phyloP scores from a whole-genome alignment of 2,797 vertebrate species.

The Melopsittacus undulatus region DNA sequence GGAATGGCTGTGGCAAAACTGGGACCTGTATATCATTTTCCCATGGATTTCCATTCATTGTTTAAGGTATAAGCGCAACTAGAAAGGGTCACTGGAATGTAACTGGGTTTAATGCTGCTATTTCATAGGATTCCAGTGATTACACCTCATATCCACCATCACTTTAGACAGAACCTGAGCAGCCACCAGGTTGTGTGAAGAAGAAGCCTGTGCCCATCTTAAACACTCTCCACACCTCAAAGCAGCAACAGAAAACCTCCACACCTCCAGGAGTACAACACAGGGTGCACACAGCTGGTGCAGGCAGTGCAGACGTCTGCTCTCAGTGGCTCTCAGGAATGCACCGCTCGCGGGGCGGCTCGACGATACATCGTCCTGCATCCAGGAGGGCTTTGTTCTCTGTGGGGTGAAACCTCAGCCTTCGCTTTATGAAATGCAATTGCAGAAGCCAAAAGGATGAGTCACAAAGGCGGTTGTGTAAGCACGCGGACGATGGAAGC shows the following conservation, averaged over 20 bases:
- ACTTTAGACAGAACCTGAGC: background rate
- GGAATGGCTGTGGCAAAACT: background rate
- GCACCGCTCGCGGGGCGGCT: accelerated
- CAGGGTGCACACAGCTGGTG: accelerated
- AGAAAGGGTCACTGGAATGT: background rate
- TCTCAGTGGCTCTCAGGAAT: background rate
- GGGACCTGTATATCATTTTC: background rate
- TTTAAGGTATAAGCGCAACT: background rate
- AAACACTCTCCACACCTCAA: background rate
- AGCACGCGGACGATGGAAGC: background rate
- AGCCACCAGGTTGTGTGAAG: accelerated
- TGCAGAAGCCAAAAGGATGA: background rate
- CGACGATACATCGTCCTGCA: accelerated
- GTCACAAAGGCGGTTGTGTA: slow-evolving; percentile 20
- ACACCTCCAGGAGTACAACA: accelerated
- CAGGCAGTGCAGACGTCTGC: accelerated
- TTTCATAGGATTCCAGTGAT: background rate
- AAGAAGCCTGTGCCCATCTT: background rate
- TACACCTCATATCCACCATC: background rate
- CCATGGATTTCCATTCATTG: background rate
- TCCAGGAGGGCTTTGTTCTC: slow-evolving; percentile 49
- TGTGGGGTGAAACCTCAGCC: slow-evolving; percentile 39
- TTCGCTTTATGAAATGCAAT: background rate
- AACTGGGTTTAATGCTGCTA: background rate
- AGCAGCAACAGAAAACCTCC: background rate